phyloP scores from a whole-genome alignment of 2,888 invertebrate genomes.

The Carabus problematicus region DNA sequence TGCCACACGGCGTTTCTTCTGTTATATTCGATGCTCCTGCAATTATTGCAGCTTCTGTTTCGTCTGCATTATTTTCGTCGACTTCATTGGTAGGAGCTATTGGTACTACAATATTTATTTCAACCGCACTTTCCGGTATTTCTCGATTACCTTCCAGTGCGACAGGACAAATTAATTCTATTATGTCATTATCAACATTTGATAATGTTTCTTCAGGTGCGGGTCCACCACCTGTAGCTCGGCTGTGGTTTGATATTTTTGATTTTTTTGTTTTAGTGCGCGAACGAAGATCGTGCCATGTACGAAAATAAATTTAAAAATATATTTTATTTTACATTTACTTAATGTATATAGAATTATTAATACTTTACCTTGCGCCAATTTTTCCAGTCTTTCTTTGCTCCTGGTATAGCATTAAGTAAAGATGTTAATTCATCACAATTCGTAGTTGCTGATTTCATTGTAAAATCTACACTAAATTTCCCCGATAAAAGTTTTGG shows the following conservation, averaged over 20 bases:
- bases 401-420: slow-evolving; percentile 8
- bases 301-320: background rate
- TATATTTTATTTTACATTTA: background rate
- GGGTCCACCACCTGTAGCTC: slow-evolving; percentile 14
- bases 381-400: slow-evolving; percentile 14
- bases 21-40: too few species aligned
- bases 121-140: too few species aligned
- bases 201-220: slow-evolving; percentile 4
- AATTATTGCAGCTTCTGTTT: too few species aligned
- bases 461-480: slow-evolving; percentile 2
- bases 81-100: too few species aligned
- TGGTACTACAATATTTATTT: too few species aligned
- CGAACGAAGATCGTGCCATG: slow-evolving; percentile 11
- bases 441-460: background rate
- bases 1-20: too few species aligned
- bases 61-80: too few species aligned
- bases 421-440: background rate
- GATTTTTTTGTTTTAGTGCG: background rate
- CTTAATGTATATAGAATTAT: background rate
- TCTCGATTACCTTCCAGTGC: too few species aligned
- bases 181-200: too few species aligned
- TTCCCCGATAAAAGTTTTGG: slow-evolving; percentile 10
- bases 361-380: slow-evolving; percentile 17
- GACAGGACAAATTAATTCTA: too few species aligned
- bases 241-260: background rate